Base-by-base conservation (phyloP, 2,797 vertebrate species). In the Siniperca obscura region DNA sequence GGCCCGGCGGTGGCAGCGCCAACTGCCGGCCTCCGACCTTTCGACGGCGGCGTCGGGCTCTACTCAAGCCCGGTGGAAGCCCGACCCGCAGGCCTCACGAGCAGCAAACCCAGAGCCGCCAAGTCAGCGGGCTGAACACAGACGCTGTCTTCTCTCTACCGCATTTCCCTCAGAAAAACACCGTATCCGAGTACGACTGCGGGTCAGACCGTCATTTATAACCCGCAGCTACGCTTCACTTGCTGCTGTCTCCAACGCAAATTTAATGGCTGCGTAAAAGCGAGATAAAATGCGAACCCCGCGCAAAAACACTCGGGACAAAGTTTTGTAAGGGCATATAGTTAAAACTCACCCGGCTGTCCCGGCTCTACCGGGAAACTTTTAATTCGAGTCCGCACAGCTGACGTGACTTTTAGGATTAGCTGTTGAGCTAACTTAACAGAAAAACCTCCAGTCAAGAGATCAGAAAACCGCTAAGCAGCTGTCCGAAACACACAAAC, bases 81-180 rank as follows among this genome's bases (percentile, higher is more conserved):
- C 96, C 74, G 95, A 95, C 94, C 95, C 86, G 95, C 96, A 96
- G 96, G 96, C 96, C 95, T 94, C 94, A 89, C 82, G 80, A 59
- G 86, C 87, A 86, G 90, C 83, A 83, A 88, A 90, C 85, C 80
- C 87, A 81, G 81, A 93, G 88, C 86, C 85, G 86, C 90, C 87
- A 76, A 90, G 82, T 83, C 89, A 84, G 80, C 88, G 82, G 87
- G 70, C 81, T 53, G 85, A 89, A 84, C 78, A 73, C 78, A 66
- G 85, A 50, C 36, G 59, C 53, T 27, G 25, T 12, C 44, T 74
- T 4, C 36, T 22, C 60, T 86, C 82, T 94, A 95, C 90, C 90
- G 90, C 94, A 95, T 95, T 59, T 90, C 87, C 55, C 66, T 3
- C 85, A 17, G 52, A 21, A 19, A 86, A 68, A 60, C 56, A n/a